Evolutionary conservation across 1,140 invertebrate genomes (phyloP), one percentile per base, ranked within the genome.

Genomic region (Holotrichia oblita): DNA sequence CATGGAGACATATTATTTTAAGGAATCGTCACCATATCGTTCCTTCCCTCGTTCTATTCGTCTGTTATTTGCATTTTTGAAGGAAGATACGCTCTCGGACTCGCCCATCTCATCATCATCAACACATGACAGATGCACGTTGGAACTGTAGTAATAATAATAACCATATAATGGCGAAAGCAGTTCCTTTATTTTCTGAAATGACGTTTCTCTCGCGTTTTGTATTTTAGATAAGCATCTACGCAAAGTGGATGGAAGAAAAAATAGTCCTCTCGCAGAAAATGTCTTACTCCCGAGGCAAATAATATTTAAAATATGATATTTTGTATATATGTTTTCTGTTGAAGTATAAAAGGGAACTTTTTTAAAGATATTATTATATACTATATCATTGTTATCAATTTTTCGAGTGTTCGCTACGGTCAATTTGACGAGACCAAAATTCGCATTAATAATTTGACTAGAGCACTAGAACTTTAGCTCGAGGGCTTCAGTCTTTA

Each of bases 1-100:
- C 22, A 22, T 24, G 61, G 61, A 69, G 61, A 20, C 61, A 69
- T 69, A 12, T 22, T 12, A 34, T 69, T 69, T 69, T 69, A 69
- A 27, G 22, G 61, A 69, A 69, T 69, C 61, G 22, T 69, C 61
- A 69, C 61, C 61, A 69, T 69, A 69, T 69, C 61, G 61, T 27
- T 69, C 61, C 27, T 69, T 69, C 61, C 61, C 20, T 27, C 61
- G 14, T 17, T 69, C 17, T 69, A 69, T 69, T 17, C 22, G 22
- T 69, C 22, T 69, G 61, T 69, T 69, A 69, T 69, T 27, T 69
- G 22, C 61, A 69, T 69, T 34, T 69, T 69, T 14, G 12, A 22
- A 8, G 61, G 8, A 27, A 69, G 24, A 69, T 69, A 69, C 61
- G 61, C 61, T 14, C 22, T 69, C 22, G 27, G 61, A 69, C 61